phyloP scores from a whole-genome alignment of 2,888 invertebrate genomes.

The Zeuzera pyrina region DNA sequence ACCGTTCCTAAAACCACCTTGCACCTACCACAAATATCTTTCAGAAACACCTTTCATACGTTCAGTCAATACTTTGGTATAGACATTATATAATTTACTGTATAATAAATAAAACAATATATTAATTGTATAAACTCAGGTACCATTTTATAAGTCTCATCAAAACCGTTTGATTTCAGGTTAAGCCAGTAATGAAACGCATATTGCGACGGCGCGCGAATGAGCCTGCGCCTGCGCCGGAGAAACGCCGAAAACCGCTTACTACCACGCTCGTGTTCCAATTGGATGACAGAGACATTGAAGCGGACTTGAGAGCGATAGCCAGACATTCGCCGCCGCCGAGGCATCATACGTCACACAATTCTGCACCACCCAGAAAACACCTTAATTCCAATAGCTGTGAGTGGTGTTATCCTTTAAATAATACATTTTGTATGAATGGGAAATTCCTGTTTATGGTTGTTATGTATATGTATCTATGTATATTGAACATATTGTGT shows the following conservation, averaged over 20 bases:
- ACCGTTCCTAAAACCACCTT: no score
- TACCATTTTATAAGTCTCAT: no score
- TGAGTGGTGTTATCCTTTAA: no score
- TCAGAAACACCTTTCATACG: no score
- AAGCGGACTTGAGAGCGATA: conserved; percentile 87
- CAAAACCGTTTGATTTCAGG: conserved; percentile 56
- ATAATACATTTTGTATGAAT: no score
- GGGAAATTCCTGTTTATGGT: no score
- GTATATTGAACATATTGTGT: no score
- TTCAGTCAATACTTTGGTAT: no score
- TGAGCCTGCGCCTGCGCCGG: conserved; percentile 91
- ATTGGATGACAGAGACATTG: conserved; percentile 91
- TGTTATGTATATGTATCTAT: no score
- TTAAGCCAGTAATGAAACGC: conserved; percentile 96
- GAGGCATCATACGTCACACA: conserved; percentile 31
- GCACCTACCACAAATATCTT: no score
- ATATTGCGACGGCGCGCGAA: conserved; percentile 94
- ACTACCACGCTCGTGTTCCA: conserved; percentile 89
- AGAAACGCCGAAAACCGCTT: conserved; percentile 89
- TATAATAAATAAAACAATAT: no score
- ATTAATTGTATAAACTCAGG: neutral
- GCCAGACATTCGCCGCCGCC: conserved; percentile 60
- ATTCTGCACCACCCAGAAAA: conserved; percentile 37
- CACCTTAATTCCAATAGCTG: conserved; percentile 47
- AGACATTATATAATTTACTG: no score